Base-by-base conservation (phyloP, 2,888 invertebrate genomes). In the Horisme vitalbata region DNA sequence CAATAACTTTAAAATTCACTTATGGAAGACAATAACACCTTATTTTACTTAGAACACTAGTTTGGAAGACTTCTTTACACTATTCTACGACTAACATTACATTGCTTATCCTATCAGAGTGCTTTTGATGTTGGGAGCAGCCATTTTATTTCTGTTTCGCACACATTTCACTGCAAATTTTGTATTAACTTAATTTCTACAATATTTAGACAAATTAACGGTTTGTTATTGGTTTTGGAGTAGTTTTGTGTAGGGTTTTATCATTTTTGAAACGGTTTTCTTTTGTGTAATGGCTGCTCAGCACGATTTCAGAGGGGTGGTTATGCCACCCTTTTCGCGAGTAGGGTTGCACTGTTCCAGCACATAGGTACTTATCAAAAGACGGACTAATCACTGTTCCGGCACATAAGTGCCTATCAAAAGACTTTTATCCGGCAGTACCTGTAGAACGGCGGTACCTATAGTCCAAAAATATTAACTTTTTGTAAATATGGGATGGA, bases 21-120 rank as follows among this genome's bases (percentile, higher is more conserved):
- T 61, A 50, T 61, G 63, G 69, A 73, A 69, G 68, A 72, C 66
- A 59, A 69, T 34, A 45, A 62, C 70, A 26, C 45, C 24, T 45
- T 52, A 56, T 46, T 51, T 45, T 49, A 38, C 57, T 45, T 57
- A 47, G 54, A 61, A 63, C 53, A 57, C 72, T 79, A 75, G 53
- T 61, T 70, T 84, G 87, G 87, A 88, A 88, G 88, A 88, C 88
- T 85, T 85, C 73, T 71, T 87, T 86, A 71, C 84, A 71, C 75
- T 82, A 79, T 52, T 61, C 71, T 73, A 67, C 48, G 11, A 23
- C 59, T 63, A 46, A 47, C 55, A 48, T 71, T 63, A 67, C 66
- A 70, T 76, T 79, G 14, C 32, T 32, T 41, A 82, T 74, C 71
- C 68, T 75, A 62, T 53, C 54, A 9, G 13, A 14, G 61, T 67